These are phyloP conservation scores for Picus viridis DNA, from an alignment of 2,797 vertebrate genomes.

Conservation along the genomic window DNA sequence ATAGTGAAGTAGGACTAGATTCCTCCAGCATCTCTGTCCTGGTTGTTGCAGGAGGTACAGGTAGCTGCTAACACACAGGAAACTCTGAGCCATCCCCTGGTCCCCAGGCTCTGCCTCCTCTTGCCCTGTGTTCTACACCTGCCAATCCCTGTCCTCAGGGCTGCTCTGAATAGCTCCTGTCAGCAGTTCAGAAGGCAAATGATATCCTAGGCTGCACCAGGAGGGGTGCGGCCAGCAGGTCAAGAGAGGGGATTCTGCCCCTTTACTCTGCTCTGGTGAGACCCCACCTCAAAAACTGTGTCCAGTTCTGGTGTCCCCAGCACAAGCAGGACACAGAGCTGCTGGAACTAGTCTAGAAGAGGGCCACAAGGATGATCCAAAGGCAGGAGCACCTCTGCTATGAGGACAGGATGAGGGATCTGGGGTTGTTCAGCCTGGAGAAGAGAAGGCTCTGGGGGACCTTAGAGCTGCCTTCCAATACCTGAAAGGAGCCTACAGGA, in stretches of 20 bases:
- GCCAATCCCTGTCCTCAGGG: neutral
- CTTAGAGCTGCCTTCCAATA: no score
- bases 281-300: no score
- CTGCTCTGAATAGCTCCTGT: neutral
- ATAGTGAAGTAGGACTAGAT: neutral
- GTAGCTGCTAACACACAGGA: accelerated
- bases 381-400: neutral
- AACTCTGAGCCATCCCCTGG: neutral
- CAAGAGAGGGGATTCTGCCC: no score
- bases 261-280: no score
- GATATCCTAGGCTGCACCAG: no score
- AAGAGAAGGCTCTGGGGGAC: no score
- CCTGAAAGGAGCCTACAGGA: no score
- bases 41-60: neutral
- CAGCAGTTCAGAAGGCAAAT: no score
- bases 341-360: neutral
- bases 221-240: no score
- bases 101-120: neutral
- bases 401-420: neutral
- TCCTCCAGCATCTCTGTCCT: neutral
- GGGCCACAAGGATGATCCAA: neutral
- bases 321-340: no score
- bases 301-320: no score
- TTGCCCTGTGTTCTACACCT: neutral
- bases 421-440: no score